These are phyloP conservation scores for Dascillus cervinus DNA, from an alignment of 2,888 invertebrate species.

Conservation along the genomic window DNA sequence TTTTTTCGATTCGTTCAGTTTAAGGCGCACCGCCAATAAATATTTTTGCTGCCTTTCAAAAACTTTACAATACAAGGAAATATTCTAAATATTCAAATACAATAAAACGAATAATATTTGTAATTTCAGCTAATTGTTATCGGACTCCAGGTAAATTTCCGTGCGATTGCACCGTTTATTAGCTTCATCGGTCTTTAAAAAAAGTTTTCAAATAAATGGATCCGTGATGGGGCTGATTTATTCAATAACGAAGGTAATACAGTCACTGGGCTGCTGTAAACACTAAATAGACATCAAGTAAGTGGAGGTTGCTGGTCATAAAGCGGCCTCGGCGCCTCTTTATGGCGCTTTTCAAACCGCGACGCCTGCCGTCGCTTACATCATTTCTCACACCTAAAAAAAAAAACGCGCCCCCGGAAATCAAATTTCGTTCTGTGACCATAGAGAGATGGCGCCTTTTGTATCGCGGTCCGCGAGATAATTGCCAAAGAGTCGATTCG, in stretches of 20 bases:
- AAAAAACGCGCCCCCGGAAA: not conserved
- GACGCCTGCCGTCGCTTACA: constrained; percentile 9
- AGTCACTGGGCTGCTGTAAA: constrained; percentile 36
- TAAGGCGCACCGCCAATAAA: no score
- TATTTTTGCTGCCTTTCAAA: no score
- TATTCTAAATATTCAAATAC: no score
- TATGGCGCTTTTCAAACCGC: constrained; percentile 30
- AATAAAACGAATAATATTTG: no score
- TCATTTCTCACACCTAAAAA: not conserved
- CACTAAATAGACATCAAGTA: constrained; percentile 39
- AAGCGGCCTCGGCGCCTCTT: constrained; percentile 36
- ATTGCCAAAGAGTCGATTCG: constrained; percentile 35
- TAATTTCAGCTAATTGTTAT: no score
- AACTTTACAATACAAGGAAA: no score
- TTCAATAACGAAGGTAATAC: constrained; percentile 37
- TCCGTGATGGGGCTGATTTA: constrained; percentile 24
- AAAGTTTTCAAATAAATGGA: constrained; percentile 15
- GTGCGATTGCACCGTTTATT: no score
- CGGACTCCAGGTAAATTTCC: no score
- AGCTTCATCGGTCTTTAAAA: no score
- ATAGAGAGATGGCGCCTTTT: constrained; percentile 20
- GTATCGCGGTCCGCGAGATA: constrained; percentile 30
- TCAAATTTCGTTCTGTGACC: not conserved
- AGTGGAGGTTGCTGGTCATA: constrained; percentile 36
- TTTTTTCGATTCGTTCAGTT: no score